These are phyloP conservation scores for Clostera curtula DNA, from an alignment of 2,888 invertebrate species.

Conservation along the genomic window DNA sequence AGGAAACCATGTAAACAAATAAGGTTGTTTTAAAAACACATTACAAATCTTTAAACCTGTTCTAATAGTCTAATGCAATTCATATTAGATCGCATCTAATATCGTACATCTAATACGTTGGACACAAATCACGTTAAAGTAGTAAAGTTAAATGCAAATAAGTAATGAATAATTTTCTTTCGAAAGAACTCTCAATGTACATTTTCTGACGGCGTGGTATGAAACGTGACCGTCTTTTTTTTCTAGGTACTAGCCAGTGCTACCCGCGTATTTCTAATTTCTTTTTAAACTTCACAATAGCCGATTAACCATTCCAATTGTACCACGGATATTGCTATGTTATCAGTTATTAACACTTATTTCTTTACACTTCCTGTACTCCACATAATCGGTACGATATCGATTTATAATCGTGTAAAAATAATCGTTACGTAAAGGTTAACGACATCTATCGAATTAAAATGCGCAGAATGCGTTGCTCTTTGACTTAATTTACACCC, in stretches of 20 bases:
- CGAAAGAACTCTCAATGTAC: conserved; percentile 45
- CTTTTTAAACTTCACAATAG: conserved; percentile 49
- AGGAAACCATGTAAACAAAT: no score
- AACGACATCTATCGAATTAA: conserved; percentile 5
- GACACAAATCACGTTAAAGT: no score
- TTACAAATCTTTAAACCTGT: no score
- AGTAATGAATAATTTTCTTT: conserved; percentile 38
- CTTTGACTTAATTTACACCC: conserved; percentile 8
- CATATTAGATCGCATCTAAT: no score
- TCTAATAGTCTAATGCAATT: no score
- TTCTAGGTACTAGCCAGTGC: conserved; percentile 32
- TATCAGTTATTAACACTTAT: conserved; percentile 37
- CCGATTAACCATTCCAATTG: conserved; percentile 55
- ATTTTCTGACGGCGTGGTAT: conserved; percentile 30
- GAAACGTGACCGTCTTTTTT: conserved; percentile 49
- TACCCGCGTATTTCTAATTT: conserved; percentile 33
- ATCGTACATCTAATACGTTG: no score
- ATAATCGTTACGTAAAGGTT: conserved; percentile 27
- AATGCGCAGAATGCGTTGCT: conserved; percentile 1
- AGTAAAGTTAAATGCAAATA: no score
- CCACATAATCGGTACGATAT: conserved; percentile 29
- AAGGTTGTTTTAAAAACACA: no score
- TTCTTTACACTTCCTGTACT: conserved; percentile 56
- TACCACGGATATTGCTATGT: conserved; percentile 47
- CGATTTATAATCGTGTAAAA: conserved; percentile 9